These are phyloP conservation scores for Schizothorax lantsangensis DNA, from an alignment of 2,797 vertebrate genomes.

Conservation along the genomic window DNA sequence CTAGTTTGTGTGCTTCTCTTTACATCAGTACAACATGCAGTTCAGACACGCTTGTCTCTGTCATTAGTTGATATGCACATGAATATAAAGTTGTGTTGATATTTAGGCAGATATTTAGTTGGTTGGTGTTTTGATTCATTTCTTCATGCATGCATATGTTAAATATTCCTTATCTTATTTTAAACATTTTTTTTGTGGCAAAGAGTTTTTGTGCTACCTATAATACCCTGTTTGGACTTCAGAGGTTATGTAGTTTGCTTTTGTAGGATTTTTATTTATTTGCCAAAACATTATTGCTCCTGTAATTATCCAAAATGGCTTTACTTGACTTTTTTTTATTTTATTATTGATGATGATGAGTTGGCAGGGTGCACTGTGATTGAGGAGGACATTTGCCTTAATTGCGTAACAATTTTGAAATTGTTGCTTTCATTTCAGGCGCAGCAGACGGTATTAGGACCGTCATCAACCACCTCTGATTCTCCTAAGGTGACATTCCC, in stretches of 20 bases:
- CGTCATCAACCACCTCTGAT: constrained; percentile 82
- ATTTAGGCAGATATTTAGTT: constrained; percentile 1
- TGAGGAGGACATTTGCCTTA: not conserved
- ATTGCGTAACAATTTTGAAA: not conserved
- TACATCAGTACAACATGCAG: constrained; percentile 68
- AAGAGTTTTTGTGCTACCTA: not conserved
- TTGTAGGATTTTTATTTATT: not conserved
- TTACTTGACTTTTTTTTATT: too few relatives aligned
- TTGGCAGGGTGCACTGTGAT: not conserved
- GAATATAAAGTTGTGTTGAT: not conserved
- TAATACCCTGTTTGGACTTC: not conserved
- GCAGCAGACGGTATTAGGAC: constrained; percentile 88
- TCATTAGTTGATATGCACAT: not conserved
- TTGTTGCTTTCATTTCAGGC: constrained; percentile 77
- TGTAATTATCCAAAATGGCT: not conserved
- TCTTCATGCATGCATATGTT: constrained; percentile 11
- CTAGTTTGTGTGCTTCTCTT: constrained; percentile 80
- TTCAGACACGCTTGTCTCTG: not conserved
- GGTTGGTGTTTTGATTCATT: not conserved
- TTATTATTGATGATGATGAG: not conserved
- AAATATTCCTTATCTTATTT: not conserved
- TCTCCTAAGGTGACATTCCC: constrained; percentile 97
- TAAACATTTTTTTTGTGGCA: not conserved
- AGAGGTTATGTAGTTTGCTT: not conserved
- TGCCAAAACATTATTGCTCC: not conserved